phyloP scores from a whole-genome alignment of 1,140 invertebrate genomes.

The Chionoecetes opilio region DNA sequence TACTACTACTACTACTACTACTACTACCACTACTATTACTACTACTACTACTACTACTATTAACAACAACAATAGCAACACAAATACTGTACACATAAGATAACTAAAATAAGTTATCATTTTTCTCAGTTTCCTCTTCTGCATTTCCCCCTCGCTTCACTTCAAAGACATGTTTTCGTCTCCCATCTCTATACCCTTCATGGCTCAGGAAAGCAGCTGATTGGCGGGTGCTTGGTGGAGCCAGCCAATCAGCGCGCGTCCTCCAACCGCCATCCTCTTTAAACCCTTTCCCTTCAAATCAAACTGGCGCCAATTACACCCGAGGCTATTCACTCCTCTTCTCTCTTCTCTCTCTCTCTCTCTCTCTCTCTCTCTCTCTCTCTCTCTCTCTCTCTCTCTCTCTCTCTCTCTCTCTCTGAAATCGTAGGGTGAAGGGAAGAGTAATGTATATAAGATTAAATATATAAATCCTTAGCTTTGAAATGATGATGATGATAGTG shows the following conservation, averaged over 20 bases:
- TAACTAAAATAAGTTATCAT: too few species aligned
- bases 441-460: not conserved
- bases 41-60: not conserved
- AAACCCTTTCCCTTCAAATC: not conserved
- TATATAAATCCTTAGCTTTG: not conserved
- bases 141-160: not conserved
- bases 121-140: not conserved
- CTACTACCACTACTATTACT: not conserved
- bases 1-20: not conserved
- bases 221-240: slow-evolving; percentile 14
- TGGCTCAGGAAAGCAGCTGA: not conserved
- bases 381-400: slow-evolving; percentile 27
- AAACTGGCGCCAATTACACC: not conserved
- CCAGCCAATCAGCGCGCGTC: not conserved
- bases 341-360: not conserved
- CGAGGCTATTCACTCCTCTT: not conserved
- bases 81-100: too few species aligned
- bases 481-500: not conserved
- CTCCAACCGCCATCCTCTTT: not conserved
- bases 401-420: slow-evolving; percentile 16
- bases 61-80: not conserved
- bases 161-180: not conserved
- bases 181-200: not conserved
- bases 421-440: too few species aligned
- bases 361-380: slow-evolving; percentile 27